Evolutionary conservation across 2,113 vertebrate species (phyloP).

Genomic region (Alethe diademata): DNA sequence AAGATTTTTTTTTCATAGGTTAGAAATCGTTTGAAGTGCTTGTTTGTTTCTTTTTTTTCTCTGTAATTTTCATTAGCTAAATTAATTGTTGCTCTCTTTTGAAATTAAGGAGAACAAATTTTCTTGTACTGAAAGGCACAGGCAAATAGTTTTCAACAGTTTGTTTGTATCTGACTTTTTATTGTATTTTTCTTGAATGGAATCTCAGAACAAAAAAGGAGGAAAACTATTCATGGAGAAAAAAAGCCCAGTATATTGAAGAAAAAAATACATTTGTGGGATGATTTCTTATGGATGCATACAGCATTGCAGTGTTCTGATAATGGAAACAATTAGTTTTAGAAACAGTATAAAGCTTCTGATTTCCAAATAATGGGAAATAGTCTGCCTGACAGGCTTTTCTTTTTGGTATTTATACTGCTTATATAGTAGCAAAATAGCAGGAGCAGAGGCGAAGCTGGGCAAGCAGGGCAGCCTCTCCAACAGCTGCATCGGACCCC

Average conservation of each 20-base stretch:
- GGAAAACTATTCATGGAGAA: not conserved
- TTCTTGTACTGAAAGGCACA: not conserved
- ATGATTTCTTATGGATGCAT: conserved; percentile 7
- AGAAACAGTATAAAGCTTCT: conserved; percentile 66
- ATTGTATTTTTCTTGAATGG: not conserved
- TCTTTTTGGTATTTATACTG: conserved; percentile 34
- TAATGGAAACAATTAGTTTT: conserved; percentile 65
- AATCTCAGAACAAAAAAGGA: not conserved
- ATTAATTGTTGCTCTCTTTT: conserved; percentile 45
- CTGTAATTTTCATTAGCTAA: conserved; percentile 36
- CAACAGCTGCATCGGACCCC: not conserved
- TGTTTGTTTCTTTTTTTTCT: not conserved
- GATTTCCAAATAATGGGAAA: conserved; percentile 73
- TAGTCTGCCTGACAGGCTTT: conserved; percentile 64
- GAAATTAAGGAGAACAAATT: conserved; percentile 51
- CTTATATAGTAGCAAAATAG: not conserved
- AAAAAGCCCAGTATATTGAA: not conserved
- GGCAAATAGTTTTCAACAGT: conserved; percentile 8
- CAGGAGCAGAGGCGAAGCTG: not conserved
- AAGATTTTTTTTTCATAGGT: not conserved
- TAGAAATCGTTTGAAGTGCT: conserved; percentile 22
- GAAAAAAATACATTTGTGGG: not conserved
- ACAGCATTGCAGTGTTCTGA: not conserved
- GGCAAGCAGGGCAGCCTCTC: not conserved
- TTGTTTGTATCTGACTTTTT: conserved; percentile 8